These are phyloP conservation scores for Acanthosepion esculentum DNA, from an alignment of 2,888 invertebrate genomes.

Conservation along the genomic window DNA sequence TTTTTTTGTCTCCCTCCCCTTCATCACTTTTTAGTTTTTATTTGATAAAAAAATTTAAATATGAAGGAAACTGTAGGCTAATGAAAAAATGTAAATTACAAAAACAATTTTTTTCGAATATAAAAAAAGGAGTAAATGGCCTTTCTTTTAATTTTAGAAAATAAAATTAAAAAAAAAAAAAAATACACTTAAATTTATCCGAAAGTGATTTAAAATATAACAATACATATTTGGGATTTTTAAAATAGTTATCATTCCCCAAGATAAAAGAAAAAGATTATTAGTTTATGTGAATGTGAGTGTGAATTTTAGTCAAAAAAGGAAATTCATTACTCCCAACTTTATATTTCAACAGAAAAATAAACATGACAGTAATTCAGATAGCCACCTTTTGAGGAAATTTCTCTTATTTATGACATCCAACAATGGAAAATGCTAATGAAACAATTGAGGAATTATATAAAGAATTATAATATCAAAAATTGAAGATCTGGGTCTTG, in stretches of 20 bases:
- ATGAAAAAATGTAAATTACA: not conserved
- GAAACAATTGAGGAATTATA: no score
- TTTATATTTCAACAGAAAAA: not conserved
- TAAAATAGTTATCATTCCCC: not conserved
- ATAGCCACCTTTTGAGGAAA: not conserved
- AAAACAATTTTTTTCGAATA: not conserved
- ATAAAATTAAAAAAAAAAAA: not conserved
- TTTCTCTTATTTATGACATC: not conserved
- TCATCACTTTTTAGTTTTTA: not conserved
- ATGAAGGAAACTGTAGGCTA: not conserved
- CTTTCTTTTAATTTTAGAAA: not conserved
- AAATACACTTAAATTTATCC: not conserved
- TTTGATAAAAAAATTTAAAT: not conserved
- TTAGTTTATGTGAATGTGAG: not conserved
- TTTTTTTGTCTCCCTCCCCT: not conserved
- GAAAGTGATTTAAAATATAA: not conserved
- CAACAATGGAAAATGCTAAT: not conserved
- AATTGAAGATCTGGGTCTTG: no score
- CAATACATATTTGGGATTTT: slow-evolving; percentile 33
- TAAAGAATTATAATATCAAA: no score
- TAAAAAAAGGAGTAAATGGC: not conserved
- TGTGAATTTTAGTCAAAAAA: not conserved
- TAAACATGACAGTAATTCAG: not conserved
- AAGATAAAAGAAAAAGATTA: not conserved
- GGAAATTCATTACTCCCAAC: not conserved